These are phyloP conservation scores for Acanthochromis polyacanthus DNA, from an alignment of 2,113 vertebrate species.

Conservation along the genomic window DNA sequence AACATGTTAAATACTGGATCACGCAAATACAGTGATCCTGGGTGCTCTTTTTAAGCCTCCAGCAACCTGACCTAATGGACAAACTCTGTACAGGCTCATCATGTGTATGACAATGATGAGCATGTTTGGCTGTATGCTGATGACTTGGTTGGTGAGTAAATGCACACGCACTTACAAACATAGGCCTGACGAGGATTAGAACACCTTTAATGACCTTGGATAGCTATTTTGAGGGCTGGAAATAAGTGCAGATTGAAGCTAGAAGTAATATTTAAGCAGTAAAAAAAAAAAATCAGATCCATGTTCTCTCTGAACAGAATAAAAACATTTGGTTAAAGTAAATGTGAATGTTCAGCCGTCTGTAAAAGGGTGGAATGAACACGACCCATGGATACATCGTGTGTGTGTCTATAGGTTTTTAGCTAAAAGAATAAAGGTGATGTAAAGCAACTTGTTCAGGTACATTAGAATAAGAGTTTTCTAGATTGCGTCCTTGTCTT, in stretches of 20 bases:
- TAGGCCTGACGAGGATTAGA: conserved; percentile 24
- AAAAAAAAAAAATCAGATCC: neutral
- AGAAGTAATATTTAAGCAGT: conserved; percentile 2
- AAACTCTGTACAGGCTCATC: conserved; percentile 48
- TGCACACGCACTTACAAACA: conserved; percentile 23
- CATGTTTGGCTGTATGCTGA: conserved; percentile 78
- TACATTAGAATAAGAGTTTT: neutral
- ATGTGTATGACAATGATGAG: conserved; percentile 85
- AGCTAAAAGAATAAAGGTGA: neutral
- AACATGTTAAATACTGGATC: conserved; percentile 26
- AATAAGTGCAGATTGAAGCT: conserved; percentile 35
- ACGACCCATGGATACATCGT: conserved; percentile 1
- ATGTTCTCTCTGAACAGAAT: neutral
- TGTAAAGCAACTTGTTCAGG: conserved; percentile 1
- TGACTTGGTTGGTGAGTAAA: conserved; percentile 83
- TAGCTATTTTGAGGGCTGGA: conserved; percentile 37
- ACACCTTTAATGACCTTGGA: conserved; percentile 38
- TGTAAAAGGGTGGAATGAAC: conserved; percentile 16
- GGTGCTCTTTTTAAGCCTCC: conserved; percentile 27
- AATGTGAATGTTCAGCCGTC: conserved; percentile 7
- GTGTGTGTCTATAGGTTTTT: neutral
- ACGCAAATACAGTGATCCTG: conserved; percentile 11
- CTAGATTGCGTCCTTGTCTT: neutral
- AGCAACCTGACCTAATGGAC: conserved; percentile 55
- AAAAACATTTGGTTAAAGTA: conserved; percentile 8